A percentile compares a stretch with the other conserved stretches of the same genome.
Conservation (phyloP, 2,888 invertebrate species). For the Pyrgus malvae region DNA sequence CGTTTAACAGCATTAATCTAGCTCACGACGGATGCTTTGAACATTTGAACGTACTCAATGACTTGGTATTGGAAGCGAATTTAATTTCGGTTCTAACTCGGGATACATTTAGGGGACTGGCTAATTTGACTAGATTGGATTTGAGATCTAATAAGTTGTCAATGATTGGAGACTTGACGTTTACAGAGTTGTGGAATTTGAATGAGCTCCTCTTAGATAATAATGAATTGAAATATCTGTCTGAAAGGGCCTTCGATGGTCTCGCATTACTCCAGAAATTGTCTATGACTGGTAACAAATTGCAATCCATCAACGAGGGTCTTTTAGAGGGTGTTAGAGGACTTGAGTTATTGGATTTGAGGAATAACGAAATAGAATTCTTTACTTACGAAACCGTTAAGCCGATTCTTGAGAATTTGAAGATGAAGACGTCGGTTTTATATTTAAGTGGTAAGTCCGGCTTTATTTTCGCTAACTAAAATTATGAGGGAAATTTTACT, state of each 20-base stretch:
- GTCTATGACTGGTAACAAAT: constrained; percentile 88
- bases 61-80: constrained; percentile 90
- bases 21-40: constrained; percentile 93
- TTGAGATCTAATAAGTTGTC: constrained; percentile 88
- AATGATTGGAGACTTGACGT: constrained; percentile 90
- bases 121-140: constrained; percentile 87
- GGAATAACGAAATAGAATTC: constrained; percentile 89
- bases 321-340: constrained; percentile 88
- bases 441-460: constrained; percentile 69
- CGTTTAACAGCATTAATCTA: constrained; percentile 92
- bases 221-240: constrained; percentile 87
- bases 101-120: constrained; percentile 89
- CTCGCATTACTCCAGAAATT: constrained; percentile 87
- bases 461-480: background rate
- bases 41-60: constrained; percentile 86
- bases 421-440: constrained; percentile 73
- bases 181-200: constrained; percentile 89
- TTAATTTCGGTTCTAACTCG: constrained; percentile 88
- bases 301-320: constrained; percentile 87
- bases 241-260: constrained; percentile 89
- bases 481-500: background rate
- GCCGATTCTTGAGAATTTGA: constrained; percentile 89
- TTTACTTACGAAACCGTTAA: constrained; percentile 88
- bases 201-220: constrained; percentile 87
- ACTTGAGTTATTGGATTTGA: constrained; percentile 88